phyloP scores from a whole-genome alignment of 2,113 vertebrate species.

The Bubo bubo region DNA sequence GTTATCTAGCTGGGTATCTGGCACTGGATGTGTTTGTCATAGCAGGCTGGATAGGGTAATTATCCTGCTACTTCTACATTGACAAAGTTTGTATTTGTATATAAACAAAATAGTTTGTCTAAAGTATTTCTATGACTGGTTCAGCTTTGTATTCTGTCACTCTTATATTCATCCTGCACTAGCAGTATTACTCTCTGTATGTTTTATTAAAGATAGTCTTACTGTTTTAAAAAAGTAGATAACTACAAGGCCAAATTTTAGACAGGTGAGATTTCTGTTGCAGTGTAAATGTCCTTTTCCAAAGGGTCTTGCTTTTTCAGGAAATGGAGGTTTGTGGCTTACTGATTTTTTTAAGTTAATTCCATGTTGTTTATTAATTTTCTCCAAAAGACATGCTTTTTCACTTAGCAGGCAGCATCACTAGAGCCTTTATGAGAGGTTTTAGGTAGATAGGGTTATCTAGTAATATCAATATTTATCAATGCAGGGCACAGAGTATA shows the following conservation, averaged over 20 bases:
- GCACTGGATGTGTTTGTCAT: neutral
- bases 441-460: neutral
- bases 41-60: neutral
- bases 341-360: neutral
- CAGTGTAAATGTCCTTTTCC: neutral
- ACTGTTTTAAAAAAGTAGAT: neutral
- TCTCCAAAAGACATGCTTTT: neutral
- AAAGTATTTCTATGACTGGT: neutral
- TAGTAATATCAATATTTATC: neutral
- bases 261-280: neutral
- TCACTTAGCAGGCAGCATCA: neutral
- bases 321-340: neutral
- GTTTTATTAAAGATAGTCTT: neutral
- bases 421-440: neutral
- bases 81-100: neutral
- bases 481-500: neutral
- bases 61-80: neutral
- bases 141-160: neutral
- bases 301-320: neutral
- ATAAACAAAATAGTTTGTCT: neutral
- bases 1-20: neutral
- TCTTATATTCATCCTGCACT: neutral
- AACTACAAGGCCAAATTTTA: neutral
- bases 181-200: neutral
- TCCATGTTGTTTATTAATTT: neutral